Evolutionary conservation across 2,888 invertebrate genomes (phyloP).

Genomic region (Pollenia griseotomentosa): DNA sequence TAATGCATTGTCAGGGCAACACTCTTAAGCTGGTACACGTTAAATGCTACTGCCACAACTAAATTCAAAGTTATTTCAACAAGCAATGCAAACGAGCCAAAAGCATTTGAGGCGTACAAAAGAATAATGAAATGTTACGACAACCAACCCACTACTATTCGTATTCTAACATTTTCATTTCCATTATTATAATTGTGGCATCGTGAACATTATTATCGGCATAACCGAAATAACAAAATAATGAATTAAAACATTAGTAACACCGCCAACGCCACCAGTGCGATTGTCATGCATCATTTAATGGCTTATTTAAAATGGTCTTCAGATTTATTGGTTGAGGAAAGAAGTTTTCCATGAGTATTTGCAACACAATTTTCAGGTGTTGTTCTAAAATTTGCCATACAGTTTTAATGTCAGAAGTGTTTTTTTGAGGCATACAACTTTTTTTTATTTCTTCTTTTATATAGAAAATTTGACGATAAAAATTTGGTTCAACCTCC

Average conservation of each 20-base stretch:
- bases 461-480: too few relatives aligned
- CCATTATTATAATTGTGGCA: conserved; percentile 70
- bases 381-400: too few relatives aligned
- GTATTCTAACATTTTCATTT: neutral
- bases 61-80: conserved; percentile 35
- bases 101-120: neutral
- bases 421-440: too few relatives aligned
- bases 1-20: conserved; percentile 64
- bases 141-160: conserved; percentile 2
- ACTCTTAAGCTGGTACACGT: conserved; percentile 56
- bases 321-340: conserved; percentile 36
- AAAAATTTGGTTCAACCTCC: too few relatives aligned
- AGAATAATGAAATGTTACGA: conserved; percentile 3
- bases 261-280: conserved; percentile 24
- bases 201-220: conserved; percentile 56
- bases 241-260: conserved; percentile 65
- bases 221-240: conserved; percentile 57
- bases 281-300: conserved; percentile 66
- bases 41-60: conserved; percentile 50
- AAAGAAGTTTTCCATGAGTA: neutral
- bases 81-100: conserved; percentile 45
- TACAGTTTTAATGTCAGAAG: too few relatives aligned
- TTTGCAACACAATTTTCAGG: too few relatives aligned
- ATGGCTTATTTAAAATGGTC: conserved; percentile 17
- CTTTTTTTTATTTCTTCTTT: too few relatives aligned